These are phyloP conservation scores for Tretioscincus oriximinensis DNA, from an alignment of 2,113 vertebrate genomes.

Conservation along the genomic window DNA sequence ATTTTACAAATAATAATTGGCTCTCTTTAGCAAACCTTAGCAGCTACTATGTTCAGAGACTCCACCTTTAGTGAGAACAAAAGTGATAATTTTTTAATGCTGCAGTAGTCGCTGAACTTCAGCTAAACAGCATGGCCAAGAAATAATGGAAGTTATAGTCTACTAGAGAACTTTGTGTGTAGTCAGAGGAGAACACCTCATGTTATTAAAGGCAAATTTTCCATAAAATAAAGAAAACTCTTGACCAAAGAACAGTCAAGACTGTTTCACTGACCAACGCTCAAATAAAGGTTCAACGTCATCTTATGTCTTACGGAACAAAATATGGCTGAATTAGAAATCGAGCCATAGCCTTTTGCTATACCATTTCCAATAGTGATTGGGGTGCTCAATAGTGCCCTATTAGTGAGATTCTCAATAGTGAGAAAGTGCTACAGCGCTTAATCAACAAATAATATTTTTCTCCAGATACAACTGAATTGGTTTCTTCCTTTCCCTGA, in stretches of 20 bases:
- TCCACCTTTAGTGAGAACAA: too few relatives aligned
- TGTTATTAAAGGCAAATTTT: neutral
- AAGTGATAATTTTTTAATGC: too few relatives aligned
- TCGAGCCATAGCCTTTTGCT: neutral
- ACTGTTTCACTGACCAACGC: neutral
- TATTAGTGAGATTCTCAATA: neutral
- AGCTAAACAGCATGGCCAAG: too few relatives aligned
- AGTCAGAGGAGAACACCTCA: neutral
- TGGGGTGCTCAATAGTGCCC: neutral
- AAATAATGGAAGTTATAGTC: too few relatives aligned
- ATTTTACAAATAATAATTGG: too few relatives aligned
- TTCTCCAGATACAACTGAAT: too few relatives aligned
- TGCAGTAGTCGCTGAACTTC: too few relatives aligned
- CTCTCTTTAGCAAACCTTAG: too few relatives aligned
- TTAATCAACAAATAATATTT: too few relatives aligned
- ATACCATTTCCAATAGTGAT: neutral
- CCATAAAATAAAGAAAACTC: neutral
- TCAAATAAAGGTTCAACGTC: neutral
- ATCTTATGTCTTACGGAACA: neutral
- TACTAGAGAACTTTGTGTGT: conserved; percentile 7
- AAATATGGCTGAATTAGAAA: neutral
- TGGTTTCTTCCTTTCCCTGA: neutral
- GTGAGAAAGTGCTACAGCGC: neutral
- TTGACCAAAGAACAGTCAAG: neutral
- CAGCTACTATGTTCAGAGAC: too few relatives aligned